Evolutionary conservation across 1,140 invertebrate species (phyloP).

Genomic region (Drosophila asahinai): DNA sequence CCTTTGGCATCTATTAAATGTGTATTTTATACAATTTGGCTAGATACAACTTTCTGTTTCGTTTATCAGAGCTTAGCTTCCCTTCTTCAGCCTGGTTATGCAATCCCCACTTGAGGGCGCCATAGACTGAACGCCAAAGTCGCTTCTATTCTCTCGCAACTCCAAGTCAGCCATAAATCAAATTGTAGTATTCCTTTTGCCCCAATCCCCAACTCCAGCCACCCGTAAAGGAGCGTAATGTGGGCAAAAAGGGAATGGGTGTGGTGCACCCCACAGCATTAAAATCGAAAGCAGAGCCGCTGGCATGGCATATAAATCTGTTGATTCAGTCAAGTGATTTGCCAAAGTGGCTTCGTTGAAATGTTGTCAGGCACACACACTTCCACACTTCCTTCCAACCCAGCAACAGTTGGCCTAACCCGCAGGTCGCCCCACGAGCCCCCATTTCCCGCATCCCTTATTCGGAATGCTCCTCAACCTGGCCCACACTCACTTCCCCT

Average conservation of each 20-base stretch:
- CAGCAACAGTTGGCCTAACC: constrained; percentile 72
- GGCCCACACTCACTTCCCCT: constrained; percentile 17
- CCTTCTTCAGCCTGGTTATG: constrained; percentile 51
- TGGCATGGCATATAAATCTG: constrained; percentile 74
- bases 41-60: background rate
- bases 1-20: background rate
- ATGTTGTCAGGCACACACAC: constrained; percentile 75
- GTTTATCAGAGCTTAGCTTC: constrained; percentile 7
- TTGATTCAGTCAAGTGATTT: constrained; percentile 84
- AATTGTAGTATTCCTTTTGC: constrained; percentile 52
- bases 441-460: background rate
- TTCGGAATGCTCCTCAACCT: constrained; percentile 18
- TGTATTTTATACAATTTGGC: background rate
- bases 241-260: background rate
- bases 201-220: constrained; percentile 40
- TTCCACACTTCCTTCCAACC: constrained; percentile 2
- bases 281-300: constrained; percentile 59
- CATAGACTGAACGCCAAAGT: constrained; percentile 28
- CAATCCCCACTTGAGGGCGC: constrained; percentile 68
- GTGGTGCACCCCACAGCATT: constrained; percentile 32
- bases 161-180: constrained; percentile 77
- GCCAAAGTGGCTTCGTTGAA: constrained; percentile 83
- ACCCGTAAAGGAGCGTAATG: constrained; percentile 44
- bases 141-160: constrained; percentile 45
- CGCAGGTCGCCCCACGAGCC: background rate